phyloP scores from a whole-genome alignment of 2,888 invertebrate species.

The Mesoligia furuncula region DNA sequence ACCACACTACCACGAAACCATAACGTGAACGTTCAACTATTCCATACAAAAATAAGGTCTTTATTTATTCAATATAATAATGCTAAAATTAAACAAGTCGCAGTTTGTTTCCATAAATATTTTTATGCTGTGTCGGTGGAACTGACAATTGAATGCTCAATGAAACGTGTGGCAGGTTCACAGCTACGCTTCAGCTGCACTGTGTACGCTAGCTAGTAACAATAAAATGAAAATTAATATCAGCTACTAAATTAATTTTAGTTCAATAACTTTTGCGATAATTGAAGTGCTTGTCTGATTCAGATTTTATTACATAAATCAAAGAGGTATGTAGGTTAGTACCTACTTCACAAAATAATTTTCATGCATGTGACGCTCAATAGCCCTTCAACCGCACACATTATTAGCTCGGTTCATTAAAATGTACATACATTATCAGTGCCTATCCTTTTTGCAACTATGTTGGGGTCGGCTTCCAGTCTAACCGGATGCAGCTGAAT shows the following conservation, averaged over 20 bases:
- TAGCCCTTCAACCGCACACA: not conserved
- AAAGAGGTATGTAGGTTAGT: not conserved
- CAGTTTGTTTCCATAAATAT: not conserved
- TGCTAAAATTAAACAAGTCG: not conserved
- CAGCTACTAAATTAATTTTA: not conserved
- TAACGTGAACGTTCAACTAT: not conserved
- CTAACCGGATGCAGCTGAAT: too few relatives aligned
- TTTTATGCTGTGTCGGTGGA: not conserved
- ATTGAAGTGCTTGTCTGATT: not conserved
- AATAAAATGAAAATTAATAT: not conserved
- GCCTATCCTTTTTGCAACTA: too few relatives aligned
- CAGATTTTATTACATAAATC: not conserved
- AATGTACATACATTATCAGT: not conserved
- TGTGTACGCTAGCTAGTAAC: not conserved
- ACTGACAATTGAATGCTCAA: not conserved
- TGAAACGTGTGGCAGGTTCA: not conserved
- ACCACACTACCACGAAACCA: not conserved
- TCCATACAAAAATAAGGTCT: not conserved
- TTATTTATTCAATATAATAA: not conserved
- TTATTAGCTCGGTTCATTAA: not conserved
- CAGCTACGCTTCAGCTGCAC: not conserved
- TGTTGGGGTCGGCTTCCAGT: too few relatives aligned
- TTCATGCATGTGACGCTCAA: not conserved
- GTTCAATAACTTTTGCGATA: not conserved
- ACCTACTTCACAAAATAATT: not conserved